phyloP scores from a whole-genome alignment of 2,113 vertebrate species.

The Pycnonotus jocosus region DNA sequence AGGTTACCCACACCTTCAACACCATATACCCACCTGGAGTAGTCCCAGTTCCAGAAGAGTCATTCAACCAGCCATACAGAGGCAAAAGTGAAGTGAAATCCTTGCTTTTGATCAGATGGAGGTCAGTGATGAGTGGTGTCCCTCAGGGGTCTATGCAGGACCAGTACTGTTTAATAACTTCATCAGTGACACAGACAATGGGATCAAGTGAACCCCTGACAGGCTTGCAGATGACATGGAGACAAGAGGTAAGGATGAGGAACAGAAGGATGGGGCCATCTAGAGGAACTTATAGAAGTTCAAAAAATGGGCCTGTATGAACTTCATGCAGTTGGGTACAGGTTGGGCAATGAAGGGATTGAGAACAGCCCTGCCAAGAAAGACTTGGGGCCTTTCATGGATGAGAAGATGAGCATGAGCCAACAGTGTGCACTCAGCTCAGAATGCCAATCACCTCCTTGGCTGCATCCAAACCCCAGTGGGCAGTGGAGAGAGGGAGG shows the following conservation, averaged over 20 bases:
- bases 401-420: background rate
- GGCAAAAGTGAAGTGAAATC: background rate
- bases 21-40: background rate
- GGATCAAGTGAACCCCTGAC: background rate
- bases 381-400: background rate
- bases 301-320: background rate
- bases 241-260: background rate
- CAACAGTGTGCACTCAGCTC: background rate
- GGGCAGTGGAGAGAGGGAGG: rapidly evolving
- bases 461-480: background rate
- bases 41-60: background rate
- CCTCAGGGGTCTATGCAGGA: rapidly evolving
- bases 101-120: background rate
- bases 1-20: background rate
- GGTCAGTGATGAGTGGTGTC: background rate
- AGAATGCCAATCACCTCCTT: rapidly evolving
- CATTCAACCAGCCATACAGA: background rate
- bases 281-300: background rate
- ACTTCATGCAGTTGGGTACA: background rate
- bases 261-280: background rate
- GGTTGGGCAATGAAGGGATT: background rate
- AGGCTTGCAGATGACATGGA: background rate
- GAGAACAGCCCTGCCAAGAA: background rate
- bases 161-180: background rate
- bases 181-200: background rate